Percentiles rank a stretch among this genome's conserved stretches.
Evolutionary conservation across 2,888 invertebrate genomes (phyloP).

Genomic region (Gerris lacustris): DNA sequence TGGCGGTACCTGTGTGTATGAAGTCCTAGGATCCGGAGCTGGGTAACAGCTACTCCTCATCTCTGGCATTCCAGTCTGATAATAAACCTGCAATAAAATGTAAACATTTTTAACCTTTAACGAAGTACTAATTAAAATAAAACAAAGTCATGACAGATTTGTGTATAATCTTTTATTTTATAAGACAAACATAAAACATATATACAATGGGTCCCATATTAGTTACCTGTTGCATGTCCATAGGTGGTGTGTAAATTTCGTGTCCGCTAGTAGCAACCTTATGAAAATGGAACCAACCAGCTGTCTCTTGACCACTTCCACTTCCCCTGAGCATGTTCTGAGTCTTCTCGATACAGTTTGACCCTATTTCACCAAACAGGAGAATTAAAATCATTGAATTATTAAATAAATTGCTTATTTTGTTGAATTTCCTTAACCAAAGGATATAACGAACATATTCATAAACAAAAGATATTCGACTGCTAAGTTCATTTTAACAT

Average conservation of each 20-base stretch:
- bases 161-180: too few relatives aligned
- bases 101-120: background rate
- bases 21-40: background rate
- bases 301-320: slow-evolving; percentile 1
- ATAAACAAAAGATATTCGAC: too few relatives aligned
- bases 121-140: too few relatives aligned
- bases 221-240: background rate
- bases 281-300: background rate
- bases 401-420: too few relatives aligned
- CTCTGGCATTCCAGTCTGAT: background rate
- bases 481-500: too few relatives aligned
- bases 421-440: too few relatives aligned
- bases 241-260: background rate
- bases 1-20: background rate
- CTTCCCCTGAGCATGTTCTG: background rate
- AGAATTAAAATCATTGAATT: too few relatives aligned
- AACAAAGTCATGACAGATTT: too few relatives aligned
- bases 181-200: too few relatives aligned
- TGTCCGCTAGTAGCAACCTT: background rate
- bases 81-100: background rate
- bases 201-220: too few relatives aligned
- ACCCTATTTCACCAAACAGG: background rate
- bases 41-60: background rate
- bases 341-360: background rate
- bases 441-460: too few relatives aligned